These are phyloP conservation scores for Fratercula arctica DNA, from an alignment of 2,797 vertebrate genomes.

Conservation along the genomic window DNA sequence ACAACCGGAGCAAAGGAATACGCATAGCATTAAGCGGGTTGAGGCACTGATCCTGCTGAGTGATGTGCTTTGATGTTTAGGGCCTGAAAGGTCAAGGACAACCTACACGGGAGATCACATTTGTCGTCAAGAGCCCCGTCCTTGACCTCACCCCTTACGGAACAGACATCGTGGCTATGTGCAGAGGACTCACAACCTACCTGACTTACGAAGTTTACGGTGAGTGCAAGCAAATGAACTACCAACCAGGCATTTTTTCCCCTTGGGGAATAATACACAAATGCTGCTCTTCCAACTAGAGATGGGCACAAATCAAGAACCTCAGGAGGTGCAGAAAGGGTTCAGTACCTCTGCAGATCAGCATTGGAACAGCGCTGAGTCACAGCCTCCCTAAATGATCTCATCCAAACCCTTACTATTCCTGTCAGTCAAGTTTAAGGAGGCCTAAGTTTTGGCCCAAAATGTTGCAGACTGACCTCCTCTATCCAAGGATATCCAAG, in stretches of 20 bases:
- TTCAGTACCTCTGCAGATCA: background rate
- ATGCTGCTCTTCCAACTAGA: background rate
- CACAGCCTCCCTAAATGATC: background rate
- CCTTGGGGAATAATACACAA: background rate
- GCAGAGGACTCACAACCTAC: constrained; percentile 59
- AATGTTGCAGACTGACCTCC: background rate
- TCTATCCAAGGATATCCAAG: background rate
- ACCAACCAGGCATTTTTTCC: fast-evolving
- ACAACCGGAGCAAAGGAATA: background rate
- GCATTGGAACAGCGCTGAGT: background rate
- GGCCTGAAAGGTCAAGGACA: background rate
- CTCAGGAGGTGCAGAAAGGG: background rate
- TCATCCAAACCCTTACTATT: background rate
- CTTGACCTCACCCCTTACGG: constrained; percentile 61
- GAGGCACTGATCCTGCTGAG: background rate
- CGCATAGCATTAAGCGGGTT: background rate
- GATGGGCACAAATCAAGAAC: background rate
- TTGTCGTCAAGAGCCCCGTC: background rate
- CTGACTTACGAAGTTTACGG: constrained; percentile 36
- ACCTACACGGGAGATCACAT: constrained; percentile 6
- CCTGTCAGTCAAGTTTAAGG: background rate
- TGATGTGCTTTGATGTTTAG: background rate
- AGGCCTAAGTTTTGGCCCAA: background rate
- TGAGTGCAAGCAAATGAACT: background rate
- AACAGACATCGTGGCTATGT: constrained; percentile 24